Conservation (phyloP, 2,888 invertebrate species). For the Pheosia tremula region DNA sequence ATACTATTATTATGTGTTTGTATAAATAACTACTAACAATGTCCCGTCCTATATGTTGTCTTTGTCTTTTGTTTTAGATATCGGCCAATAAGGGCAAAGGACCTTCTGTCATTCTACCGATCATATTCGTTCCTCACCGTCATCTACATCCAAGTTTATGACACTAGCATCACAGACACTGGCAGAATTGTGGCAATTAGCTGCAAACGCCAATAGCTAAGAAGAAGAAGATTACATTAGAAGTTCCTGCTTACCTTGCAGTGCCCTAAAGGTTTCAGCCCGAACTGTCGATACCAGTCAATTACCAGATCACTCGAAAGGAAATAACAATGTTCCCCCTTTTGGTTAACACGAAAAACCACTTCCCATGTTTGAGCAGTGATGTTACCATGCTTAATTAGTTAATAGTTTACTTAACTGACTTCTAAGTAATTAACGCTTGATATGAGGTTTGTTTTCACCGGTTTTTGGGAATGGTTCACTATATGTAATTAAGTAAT, state of each 20-base stretch:
- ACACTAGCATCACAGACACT: no score
- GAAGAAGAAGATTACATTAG: no score
- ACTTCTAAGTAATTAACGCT: not conserved
- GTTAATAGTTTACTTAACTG: constrained; percentile 20
- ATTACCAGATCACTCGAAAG: constrained; percentile 27
- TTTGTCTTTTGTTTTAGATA: no score
- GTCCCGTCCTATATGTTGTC: no score
- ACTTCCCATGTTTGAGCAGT: constrained; percentile 29
- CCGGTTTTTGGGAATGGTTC: not conserved
- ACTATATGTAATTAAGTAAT: not conserved
- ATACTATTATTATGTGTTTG: no score
- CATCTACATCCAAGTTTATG: no score
- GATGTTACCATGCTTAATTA: constrained; percentile 31
- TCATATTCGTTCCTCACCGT: no score
- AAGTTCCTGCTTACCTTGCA: not conserved
- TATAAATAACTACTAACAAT: no score
- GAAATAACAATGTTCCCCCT: constrained; percentile 26
- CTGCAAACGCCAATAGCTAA: no score
- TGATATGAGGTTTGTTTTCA: not conserved
- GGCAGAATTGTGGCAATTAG: no score
- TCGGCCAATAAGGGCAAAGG: no score
- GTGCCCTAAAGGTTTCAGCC: not conserved
- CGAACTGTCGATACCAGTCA: constrained; percentile 16
- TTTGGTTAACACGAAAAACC: constrained; percentile 42
- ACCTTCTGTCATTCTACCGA: no score